Conservation (phyloP, 2,797 vertebrate species). For the Sebastes itinus region DNA sequence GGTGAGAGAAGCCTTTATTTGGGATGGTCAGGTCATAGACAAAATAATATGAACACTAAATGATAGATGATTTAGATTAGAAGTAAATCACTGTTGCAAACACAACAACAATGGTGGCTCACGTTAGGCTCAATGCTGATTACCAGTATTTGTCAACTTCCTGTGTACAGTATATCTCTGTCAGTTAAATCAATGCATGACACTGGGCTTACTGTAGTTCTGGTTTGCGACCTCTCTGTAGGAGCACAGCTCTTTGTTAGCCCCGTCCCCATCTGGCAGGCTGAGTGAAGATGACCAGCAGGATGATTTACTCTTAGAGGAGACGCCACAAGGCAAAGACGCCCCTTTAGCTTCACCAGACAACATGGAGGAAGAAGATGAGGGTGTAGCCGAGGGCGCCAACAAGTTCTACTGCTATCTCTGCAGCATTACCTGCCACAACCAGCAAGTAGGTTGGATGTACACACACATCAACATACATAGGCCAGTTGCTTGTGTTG, state of each 20-base stretch:
- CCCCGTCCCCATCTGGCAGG: conserved; percentile 83
- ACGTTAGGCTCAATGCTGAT: not conserved
- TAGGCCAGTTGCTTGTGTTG: not conserved
- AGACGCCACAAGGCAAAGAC: conserved; percentile 63
- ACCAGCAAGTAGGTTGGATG: conserved; percentile 87
- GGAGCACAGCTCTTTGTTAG: conserved; percentile 77
- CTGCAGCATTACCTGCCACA: conserved; percentile 92
- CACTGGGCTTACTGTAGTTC: not conserved
- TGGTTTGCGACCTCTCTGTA: conserved; percentile 52
- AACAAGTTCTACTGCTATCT: conserved; percentile 96
- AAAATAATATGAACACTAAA: not conserved
- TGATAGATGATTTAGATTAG: not conserved
- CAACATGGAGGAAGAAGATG: conserved; percentile 68
- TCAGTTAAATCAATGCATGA: not conserved
- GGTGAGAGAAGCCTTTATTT: conserved; percentile 46
- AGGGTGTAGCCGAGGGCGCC: conserved; percentile 61
- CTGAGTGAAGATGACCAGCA: conserved; percentile 84
- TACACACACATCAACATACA: not conserved
- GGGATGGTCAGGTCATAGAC: not conserved
- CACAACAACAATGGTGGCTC: not conserved
- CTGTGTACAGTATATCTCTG: not conserved
- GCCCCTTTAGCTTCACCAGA: conserved; percentile 36
- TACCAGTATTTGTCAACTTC: not conserved
- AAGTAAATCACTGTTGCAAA: not conserved
- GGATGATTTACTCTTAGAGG: conserved; percentile 73